Evolutionary conservation across 2,797 vertebrate species (phyloP).

Genomic region (Oreochromis mossambicus): DNA sequence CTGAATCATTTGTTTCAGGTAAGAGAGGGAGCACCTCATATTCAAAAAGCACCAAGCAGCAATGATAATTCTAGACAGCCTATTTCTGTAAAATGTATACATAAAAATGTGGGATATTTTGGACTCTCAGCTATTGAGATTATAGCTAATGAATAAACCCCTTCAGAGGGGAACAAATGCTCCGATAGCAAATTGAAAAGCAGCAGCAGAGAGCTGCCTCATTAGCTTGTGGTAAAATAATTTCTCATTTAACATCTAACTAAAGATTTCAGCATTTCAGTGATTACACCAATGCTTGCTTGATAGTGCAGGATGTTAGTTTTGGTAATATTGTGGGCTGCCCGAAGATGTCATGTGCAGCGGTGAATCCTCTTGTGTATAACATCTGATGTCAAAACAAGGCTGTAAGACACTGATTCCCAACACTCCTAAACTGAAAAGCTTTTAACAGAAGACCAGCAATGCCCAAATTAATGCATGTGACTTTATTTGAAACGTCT

Average conservation of each 20-base stretch:
- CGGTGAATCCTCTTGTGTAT: not conserved
- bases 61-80: not conserved
- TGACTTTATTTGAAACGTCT: not conserved
- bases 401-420: not conserved
- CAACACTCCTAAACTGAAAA: not conserved
- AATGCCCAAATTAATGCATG: fast-evolving
- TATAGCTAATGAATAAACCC: not conserved
- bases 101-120: not conserved
- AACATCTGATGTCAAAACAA: not conserved
- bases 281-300: not conserved
- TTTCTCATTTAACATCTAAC: not conserved
- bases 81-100: not conserved
- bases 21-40: not conserved
- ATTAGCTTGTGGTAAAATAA: not conserved
- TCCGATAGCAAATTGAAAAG: not conserved
- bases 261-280: not conserved
- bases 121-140: not conserved
- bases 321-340: not conserved
- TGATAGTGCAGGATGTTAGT: not conserved
- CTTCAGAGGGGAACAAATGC: not conserved
- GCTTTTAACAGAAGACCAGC: not conserved
- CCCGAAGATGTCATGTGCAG: fast-evolving
- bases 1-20: not conserved
- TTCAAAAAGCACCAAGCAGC: not conserved
- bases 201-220: not conserved